Percentiles rank a stretch among this genome's conserved stretches.
Evolutionary conservation across 2,888 invertebrate species (phyloP).

Genomic region (Lepidocyrtoides sp.): DNA sequence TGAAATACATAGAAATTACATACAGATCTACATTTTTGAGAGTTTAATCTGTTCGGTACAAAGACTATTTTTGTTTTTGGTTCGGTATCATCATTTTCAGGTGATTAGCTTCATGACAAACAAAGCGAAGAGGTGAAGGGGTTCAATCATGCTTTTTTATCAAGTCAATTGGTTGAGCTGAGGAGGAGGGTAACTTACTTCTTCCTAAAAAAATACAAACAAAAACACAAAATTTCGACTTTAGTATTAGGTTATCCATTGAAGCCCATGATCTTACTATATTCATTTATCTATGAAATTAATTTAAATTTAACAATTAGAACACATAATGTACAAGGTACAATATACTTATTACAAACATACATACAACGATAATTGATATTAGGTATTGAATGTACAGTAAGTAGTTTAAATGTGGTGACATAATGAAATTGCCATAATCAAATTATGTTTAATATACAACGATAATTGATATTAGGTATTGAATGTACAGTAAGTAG

Average conservation of each 20-base stretch:
- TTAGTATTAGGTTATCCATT: constrained; percentile 43
- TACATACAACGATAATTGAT: no score
- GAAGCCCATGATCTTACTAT: neutral
- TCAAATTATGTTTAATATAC: no score
- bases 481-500: no score
- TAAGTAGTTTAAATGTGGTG: no score
- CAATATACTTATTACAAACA: no score
- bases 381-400: no score
- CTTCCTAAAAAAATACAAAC: constrained; percentile 85
- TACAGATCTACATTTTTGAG: neutral
- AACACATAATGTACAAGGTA: no score
- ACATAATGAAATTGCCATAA: no score
- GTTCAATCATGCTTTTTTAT: constrained; percentile 29
- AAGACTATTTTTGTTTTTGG: no score
- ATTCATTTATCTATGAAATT: neutral
- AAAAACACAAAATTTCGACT: constrained; percentile 77
- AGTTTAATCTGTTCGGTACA: no score
- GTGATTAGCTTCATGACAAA: neutral
- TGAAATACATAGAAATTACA: no score
- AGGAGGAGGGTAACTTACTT: constrained; percentile 83
- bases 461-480: no score
- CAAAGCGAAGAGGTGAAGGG: constrained; percentile 20
- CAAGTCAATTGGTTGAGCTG: constrained; percentile 64
- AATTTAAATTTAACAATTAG: neutral
- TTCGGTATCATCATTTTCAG: constrained; percentile 17